These are phyloP conservation scores for Harpagoxenus sublaevis DNA, from an alignment of 2,888 invertebrate genomes.

Conservation along the genomic window DNA sequence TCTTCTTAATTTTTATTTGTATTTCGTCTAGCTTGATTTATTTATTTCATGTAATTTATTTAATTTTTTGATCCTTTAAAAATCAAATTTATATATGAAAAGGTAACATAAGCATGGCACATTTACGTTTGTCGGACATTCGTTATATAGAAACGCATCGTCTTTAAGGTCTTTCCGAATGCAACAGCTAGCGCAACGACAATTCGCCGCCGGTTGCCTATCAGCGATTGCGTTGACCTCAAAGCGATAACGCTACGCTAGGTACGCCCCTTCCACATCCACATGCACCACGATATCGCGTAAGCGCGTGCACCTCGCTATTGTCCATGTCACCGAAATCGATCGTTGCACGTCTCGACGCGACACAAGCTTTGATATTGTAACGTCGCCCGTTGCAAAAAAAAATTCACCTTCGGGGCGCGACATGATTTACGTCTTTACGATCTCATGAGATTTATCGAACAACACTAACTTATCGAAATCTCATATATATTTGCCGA, in stretches of 20 bases:
- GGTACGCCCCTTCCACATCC: constrained; percentile 47
- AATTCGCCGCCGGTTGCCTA: constrained; percentile 59
- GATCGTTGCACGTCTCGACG: constrained; percentile 31
- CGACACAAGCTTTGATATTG: background rate
- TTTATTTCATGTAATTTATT: background rate
- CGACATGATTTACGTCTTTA: constrained; percentile 15
- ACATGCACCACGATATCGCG: constrained; percentile 58
- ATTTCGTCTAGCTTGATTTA: background rate
- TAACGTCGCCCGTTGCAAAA: background rate
- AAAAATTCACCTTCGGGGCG: background rate
- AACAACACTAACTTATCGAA: constrained; percentile 17
- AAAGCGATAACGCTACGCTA: constrained; percentile 62
- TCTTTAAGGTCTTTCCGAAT: constrained; percentile 16
- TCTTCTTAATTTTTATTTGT: background rate
- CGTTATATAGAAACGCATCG: constrained; percentile 7
- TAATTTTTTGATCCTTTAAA: background rate
- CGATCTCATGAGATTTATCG: constrained; percentile 20
- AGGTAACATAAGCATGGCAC: background rate
- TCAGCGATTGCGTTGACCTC: constrained; percentile 71
- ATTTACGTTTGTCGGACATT: background rate
- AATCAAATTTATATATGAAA: background rate
- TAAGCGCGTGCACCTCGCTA: constrained; percentile 18
- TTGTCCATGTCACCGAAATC: constrained; percentile 42
- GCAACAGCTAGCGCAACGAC: constrained; percentile 30
- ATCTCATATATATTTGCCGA: constrained; percentile 21